Conservation (phyloP, 2,888 invertebrate species). For the Kryphioiulus occultus region DNA sequence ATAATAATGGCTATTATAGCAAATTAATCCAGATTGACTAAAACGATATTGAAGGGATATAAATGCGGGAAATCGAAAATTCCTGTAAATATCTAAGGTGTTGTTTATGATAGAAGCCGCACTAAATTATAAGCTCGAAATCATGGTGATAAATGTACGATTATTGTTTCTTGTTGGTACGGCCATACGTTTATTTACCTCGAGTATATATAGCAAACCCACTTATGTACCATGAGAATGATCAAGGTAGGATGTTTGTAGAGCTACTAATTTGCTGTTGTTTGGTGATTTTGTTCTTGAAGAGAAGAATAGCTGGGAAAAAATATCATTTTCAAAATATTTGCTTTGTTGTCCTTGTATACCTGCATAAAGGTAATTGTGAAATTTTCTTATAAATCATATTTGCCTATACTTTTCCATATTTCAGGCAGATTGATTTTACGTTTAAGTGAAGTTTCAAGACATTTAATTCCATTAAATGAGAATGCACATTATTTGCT, state of each 20-base stretch:
- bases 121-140: not conserved
- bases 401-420: not conserved
- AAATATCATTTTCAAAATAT: too few relatives aligned
- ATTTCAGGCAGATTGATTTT: not conserved
- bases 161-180: not conserved
- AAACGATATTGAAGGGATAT: not conserved
- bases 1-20: not conserved
- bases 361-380: too few relatives aligned
- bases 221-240: not conserved
- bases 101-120: not conserved
- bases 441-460: not conserved
- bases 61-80: not conserved
- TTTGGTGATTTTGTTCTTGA: not conserved
- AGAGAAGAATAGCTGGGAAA: too few relatives aligned
- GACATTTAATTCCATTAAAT: not conserved
- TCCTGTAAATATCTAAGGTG: not conserved
- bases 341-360: too few relatives aligned
- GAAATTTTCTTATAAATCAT: not conserved
- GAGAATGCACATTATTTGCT: not conserved
- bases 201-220: not conserved
- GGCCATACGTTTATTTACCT: not conserved
- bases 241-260: not conserved
- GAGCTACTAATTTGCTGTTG: not conserved
- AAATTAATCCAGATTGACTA: not conserved
- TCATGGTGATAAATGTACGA: not conserved